Evolutionary conservation across 2,888 invertebrate genomes (phyloP).

Genomic region (Hermaeophaga mercurialis): DNA sequence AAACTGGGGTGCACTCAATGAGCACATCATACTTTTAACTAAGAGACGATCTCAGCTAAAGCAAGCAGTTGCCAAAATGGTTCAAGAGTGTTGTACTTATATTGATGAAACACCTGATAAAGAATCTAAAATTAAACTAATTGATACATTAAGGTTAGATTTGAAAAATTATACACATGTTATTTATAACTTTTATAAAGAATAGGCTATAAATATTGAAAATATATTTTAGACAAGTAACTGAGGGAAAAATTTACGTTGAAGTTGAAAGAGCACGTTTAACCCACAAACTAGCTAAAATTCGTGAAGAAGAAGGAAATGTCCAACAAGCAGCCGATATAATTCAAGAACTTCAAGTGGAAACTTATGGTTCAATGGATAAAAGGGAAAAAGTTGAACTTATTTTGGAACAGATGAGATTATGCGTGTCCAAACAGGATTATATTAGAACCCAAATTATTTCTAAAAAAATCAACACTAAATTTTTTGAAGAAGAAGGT

Average conservation of each 20-base stretch:
- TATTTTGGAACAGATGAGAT: conserved; percentile 97
- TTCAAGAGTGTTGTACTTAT: conserved; percentile 92
- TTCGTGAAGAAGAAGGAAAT: conserved; percentile 83
- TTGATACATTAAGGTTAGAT: conserved; percentile 82
- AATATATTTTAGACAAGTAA: conserved; percentile 65
- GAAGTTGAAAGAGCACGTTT: conserved; percentile 97
- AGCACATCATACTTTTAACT: conserved; percentile 87
- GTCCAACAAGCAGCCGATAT: conserved; percentile 89
- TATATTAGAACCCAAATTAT: conserved; percentile 98
- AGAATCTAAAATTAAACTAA: conserved; percentile 89
- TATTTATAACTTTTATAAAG: not conserved
- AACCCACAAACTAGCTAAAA: conserved; percentile 86
- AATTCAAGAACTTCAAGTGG: conserved; percentile 94
- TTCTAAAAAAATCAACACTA: conserved; percentile 96
- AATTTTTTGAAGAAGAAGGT: conserved; percentile 91
- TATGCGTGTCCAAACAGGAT: conserved; percentile 94
- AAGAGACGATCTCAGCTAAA: conserved; percentile 96
- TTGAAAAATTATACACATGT: not conserved
- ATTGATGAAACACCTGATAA: conserved; percentile 91
- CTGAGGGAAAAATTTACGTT: conserved; percentile 99
- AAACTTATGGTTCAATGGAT: conserved; percentile 99
- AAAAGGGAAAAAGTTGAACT: conserved; percentile 95
- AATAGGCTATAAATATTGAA: too few species aligned
- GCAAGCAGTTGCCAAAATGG: conserved; percentile 95
- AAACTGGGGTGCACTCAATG: conserved; percentile 92